Evolutionary conservation across 2,888 invertebrate species (phyloP).

Genomic region (Steromphala cineraria): DNA sequence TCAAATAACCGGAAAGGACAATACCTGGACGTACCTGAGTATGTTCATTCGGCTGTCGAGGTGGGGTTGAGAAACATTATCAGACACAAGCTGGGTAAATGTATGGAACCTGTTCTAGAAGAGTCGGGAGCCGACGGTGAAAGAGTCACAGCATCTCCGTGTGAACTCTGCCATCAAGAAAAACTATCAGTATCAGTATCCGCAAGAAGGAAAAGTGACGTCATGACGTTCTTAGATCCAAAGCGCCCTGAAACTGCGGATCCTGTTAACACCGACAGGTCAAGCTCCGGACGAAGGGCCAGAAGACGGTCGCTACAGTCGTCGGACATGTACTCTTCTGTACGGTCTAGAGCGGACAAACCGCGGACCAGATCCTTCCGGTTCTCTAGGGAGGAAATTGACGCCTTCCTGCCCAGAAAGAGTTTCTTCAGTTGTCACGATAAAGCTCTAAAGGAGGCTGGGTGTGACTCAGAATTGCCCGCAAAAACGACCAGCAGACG

Average conservation of each 20-base stretch:
- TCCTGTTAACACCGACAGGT: background rate
- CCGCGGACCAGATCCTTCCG: background rate
- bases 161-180: background rate
- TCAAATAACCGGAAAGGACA: too few species aligned
- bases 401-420: slow-evolving; percentile 53
- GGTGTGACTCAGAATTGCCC: slow-evolving; percentile 31
- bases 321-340: background rate
- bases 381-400: slow-evolving; percentile 43
- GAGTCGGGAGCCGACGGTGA: background rate
- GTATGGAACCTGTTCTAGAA: background rate
- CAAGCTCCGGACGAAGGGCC: background rate
- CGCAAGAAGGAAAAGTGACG: background rate
- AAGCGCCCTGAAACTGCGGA: background rate
- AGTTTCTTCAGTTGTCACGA: slow-evolving; percentile 61
- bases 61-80: background rate
- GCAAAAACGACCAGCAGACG: background rate
- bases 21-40: background rate
- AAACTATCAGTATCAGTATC: too few species aligned
- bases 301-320: background rate
- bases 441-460: slow-evolving; percentile 57
- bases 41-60: background rate
- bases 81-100: background rate
- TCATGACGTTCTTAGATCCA: background rate
- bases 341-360: background rate
- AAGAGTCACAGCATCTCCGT: background rate